phyloP scores from a whole-genome alignment of 2,797 vertebrate species.

The Sarcophilus harrisii region DNA sequence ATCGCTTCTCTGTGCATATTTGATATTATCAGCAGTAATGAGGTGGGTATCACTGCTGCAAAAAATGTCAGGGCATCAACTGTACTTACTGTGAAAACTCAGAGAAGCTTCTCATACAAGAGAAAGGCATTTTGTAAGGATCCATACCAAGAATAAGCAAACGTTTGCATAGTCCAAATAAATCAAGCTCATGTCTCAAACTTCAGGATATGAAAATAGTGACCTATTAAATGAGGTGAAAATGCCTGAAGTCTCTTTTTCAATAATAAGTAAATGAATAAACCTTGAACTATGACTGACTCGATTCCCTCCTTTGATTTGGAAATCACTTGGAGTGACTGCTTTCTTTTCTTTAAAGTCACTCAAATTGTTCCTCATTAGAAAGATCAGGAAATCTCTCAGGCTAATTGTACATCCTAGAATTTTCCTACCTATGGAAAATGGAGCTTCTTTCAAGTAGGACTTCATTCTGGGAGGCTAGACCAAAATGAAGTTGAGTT shows the following conservation, averaged over 20 bases:
- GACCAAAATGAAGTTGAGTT: background rate
- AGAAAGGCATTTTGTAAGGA: background rate
- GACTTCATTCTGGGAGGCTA: background rate
- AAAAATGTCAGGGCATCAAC: constrained; percentile 76
- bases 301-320: background rate
- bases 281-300: background rate
- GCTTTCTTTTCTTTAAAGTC: background rate
- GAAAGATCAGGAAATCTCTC: background rate
- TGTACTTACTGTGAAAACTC: background rate
- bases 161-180: background rate
- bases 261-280: background rate
- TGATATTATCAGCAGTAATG: constrained; percentile 73
- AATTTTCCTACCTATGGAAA: background rate
- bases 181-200: background rate
- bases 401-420: background rate
- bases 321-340: background rate
- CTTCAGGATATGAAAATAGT: background rate
- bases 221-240: background rate
- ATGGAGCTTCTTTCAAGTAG: background rate
- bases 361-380: background rate
- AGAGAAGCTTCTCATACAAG: background rate
- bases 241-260: background rate
- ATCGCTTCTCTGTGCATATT: constrained; percentile 20
- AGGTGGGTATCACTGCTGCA: constrained; percentile 70
- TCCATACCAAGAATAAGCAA: background rate